Evolutionary conservation across 2,888 invertebrate species (phyloP).

Genomic region (Bursaphelenchus okinawaensis): DNA sequence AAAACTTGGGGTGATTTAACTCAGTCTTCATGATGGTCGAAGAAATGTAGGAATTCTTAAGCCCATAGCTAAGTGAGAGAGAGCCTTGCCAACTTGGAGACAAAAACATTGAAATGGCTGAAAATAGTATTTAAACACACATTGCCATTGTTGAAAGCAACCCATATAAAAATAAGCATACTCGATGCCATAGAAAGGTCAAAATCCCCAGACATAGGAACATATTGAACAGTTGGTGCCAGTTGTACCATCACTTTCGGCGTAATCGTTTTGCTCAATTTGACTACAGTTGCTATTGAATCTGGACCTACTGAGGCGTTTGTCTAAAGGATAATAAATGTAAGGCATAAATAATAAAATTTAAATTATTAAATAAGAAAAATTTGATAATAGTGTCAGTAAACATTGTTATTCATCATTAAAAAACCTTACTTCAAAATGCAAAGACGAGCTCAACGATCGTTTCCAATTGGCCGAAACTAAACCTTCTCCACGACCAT

Average conservation of each 20-base stretch:
- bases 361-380: not conserved
- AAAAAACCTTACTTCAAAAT: conserved; percentile 37
- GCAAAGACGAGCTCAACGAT: conserved; percentile 29
- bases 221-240: conserved; percentile 46
- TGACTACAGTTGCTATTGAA: conserved; percentile 23
- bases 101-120: conserved; percentile 46
- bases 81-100: conserved; percentile 46
- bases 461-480: conserved; percentile 47
- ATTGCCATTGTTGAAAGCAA: not conserved
- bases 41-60: conserved; percentile 27
- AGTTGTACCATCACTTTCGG: conserved; percentile 41
- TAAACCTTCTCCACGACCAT: conserved; percentile 52
- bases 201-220: conserved; percentile 31
- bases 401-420: not conserved
- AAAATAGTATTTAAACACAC: conserved; percentile 15
- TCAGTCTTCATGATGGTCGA: conserved; percentile 52
- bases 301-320: conserved; percentile 36
- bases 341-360: no score
- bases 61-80: conserved; percentile 28
- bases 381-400: no score
- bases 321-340: no score
- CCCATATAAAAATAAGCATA: conserved; percentile 17
- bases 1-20: conserved; percentile 50
- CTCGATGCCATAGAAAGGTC: conserved; percentile 35
- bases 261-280: conserved; percentile 30